Percentiles rank a stretch among this genome's conserved stretches.
Conservation (phyloP, 2,113 vertebrate genomes). For the Menidia beryllina region DNA sequence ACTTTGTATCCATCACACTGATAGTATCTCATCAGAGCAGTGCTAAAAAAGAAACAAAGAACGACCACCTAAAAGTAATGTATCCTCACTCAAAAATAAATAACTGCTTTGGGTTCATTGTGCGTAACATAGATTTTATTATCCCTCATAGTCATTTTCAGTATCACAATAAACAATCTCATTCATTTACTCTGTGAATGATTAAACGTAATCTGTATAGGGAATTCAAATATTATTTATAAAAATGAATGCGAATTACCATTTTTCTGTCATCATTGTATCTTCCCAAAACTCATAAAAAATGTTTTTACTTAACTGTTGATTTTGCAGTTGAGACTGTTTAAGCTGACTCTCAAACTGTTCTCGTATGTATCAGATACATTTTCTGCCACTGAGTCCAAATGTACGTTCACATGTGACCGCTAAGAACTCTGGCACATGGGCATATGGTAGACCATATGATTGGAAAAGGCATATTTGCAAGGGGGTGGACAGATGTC, state of each 20-base stretch:
- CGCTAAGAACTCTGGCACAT: slow-evolving; percentile 16
- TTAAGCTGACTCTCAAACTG: slow-evolving; percentile 1
- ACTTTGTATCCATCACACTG: slow-evolving; percentile 57
- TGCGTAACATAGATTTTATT: not conserved
- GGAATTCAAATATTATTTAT: no score
- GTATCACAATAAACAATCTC: not conserved
- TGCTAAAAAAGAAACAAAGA: slow-evolving; percentile 37
- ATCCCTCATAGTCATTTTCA: not conserved
- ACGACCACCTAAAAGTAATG: slow-evolving; percentile 19
- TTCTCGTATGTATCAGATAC: slow-evolving; percentile 33
- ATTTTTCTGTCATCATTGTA: not conserved
- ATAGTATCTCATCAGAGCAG: slow-evolving; percentile 53
- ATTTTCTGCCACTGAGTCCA: slow-evolving; percentile 22
- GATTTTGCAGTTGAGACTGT: not conserved
- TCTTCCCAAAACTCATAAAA: no score
- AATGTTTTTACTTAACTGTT: no score
- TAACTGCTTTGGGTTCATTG: slow-evolving; percentile 2
- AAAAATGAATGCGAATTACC: no score
- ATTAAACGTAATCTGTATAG: no score
- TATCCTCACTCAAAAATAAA: slow-evolving; percentile 14
- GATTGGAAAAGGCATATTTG: slow-evolving; percentile 9
- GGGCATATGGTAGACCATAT: slow-evolving; percentile 17
- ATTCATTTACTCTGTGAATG: not conserved
- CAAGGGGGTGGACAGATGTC: slow-evolving; percentile 26
- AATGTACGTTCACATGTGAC: slow-evolving; percentile 34